Percentiles rank a stretch among this genome's conserved stretches.
phyloP scores from a whole-genome alignment of 2,797 vertebrate genomes.

The Periophthalmus magnuspinnatus region DNA sequence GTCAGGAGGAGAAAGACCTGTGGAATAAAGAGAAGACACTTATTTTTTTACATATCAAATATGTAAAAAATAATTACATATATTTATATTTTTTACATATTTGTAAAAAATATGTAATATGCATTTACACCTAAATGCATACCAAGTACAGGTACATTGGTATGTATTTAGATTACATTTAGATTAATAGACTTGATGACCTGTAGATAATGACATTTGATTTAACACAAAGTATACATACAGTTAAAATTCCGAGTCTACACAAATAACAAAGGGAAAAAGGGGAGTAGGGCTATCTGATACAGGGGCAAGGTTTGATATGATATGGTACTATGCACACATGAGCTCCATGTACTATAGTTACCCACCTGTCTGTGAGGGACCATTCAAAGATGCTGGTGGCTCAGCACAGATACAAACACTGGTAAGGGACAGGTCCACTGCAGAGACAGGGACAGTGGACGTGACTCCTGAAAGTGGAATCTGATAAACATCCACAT shows the following conservation, averaged over 20 bases:
- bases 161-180: constrained; percentile 77
- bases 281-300: constrained; percentile 75
- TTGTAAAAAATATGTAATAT: too few relatives aligned
- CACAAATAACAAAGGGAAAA: neutral
- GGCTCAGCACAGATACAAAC: constrained; percentile 81
- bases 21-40: neutral
- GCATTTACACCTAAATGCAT: too few relatives aligned
- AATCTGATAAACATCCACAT: constrained; percentile 76
- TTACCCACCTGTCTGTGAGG: constrained; percentile 66
- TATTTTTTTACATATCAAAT: neutral
- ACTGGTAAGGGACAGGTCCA: constrained; percentile 81
- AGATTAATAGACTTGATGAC: constrained; percentile 79
- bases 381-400: constrained; percentile 45
- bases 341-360: neutral
- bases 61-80: too few relatives aligned
- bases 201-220: constrained; percentile 59
- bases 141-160: constrained; percentile 45
- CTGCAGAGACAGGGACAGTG: constrained; percentile 71
- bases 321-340: constrained; percentile 19
- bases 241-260: neutral
- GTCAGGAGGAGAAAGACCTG: constrained; percentile 79
- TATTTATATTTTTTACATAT: too few relatives aligned
- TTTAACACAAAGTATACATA: neutral
- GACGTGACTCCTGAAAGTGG: constrained; percentile 87
- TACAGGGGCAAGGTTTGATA: constrained; percentile 71